Evolutionary conservation across 2,113 vertebrate genomes (phyloP), one percentile per base, ranked within the genome.

Genomic region (Phaethon lepturus): DNA sequence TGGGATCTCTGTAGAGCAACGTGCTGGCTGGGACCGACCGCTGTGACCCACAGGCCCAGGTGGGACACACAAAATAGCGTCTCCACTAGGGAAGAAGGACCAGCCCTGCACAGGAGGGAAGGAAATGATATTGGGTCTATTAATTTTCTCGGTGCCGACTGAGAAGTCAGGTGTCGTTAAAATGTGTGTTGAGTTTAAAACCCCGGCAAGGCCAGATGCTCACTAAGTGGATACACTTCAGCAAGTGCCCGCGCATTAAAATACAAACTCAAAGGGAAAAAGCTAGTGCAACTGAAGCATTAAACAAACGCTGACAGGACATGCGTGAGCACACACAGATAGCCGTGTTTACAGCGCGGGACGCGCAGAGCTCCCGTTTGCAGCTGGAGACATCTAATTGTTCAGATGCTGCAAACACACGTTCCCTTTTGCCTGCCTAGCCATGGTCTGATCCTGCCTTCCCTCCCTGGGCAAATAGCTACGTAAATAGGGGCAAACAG

Each of bases 161-260:
- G 26, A 96, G 94, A 94, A 90, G 71, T 97, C 88, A 96, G 83
- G 95, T 45, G 24, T 74, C 29, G 25, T 94, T 97, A 91, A 97
- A 96, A 95, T 78, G 64, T 89, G 63, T 83, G 82, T 77, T 98
- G 35, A 5, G 86, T 86, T 97, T 84, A 95, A 96, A 97, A 95
- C 58, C 55, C 49, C 17, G 20, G 63, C 22, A 38, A 97, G 68
- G 44, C 92, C 97, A 98, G 98, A 97, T 97, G 98, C 95, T 97
- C 12, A 1, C 42, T 96, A 93, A 97, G 89, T 96, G 94, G 96
- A 94, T 96, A 90, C 82, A 96, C 94, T 98, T 97, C 90, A 44
- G 94, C 91, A 97, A 97, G 91, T 68, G 93, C 83, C 91, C 97
- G 92, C 19, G 74, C 94, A 95, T 97, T 97, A 95, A 97, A 97